Evolutionary conservation across 2,797 vertebrate genomes (phyloP).

Genomic region (Acanthis flammea): DNA sequence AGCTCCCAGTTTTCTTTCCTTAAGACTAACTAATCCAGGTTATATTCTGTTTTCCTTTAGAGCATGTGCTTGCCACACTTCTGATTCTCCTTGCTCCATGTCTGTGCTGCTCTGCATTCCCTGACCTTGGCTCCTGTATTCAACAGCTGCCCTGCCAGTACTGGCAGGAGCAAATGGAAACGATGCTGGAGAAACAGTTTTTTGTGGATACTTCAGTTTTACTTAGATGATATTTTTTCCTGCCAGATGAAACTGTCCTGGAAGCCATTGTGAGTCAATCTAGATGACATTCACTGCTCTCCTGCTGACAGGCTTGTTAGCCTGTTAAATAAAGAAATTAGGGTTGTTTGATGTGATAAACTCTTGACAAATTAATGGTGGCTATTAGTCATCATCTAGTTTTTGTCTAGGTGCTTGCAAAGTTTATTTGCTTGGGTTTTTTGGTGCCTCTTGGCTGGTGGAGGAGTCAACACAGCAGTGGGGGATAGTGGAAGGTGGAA

Average conservation of each 20-base stretch:
- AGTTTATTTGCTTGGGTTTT: not conserved
- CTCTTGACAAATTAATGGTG: not conserved
- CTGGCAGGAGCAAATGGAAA: not conserved
- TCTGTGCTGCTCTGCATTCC: not conserved
- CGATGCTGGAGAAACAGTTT: not conserved
- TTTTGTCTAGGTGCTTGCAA: not conserved
- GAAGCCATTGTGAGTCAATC: not conserved
- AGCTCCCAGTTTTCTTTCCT: not conserved
- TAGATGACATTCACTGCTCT: not conserved
- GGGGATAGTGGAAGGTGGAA: not conserved
- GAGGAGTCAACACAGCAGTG: fast-evolving
- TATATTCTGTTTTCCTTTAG: not conserved
- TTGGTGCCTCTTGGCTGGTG: not conserved
- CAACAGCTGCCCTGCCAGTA: not conserved
- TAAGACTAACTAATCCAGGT: not conserved
- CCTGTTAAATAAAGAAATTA: not conserved
- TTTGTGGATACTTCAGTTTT: not conserved
- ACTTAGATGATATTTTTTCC: not conserved
- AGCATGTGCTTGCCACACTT: not conserved
- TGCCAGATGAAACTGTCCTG: not conserved
- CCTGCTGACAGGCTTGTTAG: not conserved
- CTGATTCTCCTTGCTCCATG: not conserved
- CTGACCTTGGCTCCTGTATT: not conserved
- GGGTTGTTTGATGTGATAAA: not conserved
- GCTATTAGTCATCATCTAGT: not conserved